Evolutionary conservation across 2,888 invertebrate species (phyloP).

Genomic region (Chalcosyrphus nemorum): DNA sequence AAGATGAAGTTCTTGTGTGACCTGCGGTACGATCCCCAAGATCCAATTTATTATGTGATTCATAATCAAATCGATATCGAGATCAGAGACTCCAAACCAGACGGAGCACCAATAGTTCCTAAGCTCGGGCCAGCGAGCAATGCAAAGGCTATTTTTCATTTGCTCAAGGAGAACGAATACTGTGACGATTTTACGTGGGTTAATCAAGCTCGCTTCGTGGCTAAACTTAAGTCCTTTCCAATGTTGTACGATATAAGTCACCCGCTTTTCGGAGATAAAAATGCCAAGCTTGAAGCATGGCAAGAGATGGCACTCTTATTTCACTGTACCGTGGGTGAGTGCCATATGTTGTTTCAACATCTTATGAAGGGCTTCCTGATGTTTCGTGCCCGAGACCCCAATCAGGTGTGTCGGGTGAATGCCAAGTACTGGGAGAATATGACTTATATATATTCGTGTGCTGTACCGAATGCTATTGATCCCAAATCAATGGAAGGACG

Average conservation of each 20-base stretch:
- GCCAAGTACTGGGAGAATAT: constrained; percentile 66
- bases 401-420: constrained; percentile 49
- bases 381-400: constrained; percentile 51
- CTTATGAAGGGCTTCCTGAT: constrained; percentile 55
- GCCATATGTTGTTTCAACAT: constrained; percentile 64
- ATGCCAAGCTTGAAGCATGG: constrained; percentile 58
- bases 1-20: constrained; percentile 43
- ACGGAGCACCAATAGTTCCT: not conserved
- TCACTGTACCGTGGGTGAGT: constrained; percentile 60
- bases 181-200: constrained; percentile 58
- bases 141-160: constrained; percentile 41
- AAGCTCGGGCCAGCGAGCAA: constrained; percentile 28
- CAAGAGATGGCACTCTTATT: constrained; percentile 59
- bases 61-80: constrained; percentile 31
- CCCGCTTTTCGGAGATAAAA: constrained; percentile 37
- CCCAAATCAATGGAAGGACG: constrained; percentile 38
- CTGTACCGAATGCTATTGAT: constrained; percentile 50
- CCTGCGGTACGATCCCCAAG: constrained; percentile 28
- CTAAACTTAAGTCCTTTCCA: constrained; percentile 54
- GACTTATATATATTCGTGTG: constrained; percentile 58
- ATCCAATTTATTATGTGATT: constrained; percentile 56
- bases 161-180: constrained; percentile 58
- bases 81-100: not conserved
- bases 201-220: constrained; percentile 49
- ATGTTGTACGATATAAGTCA: constrained; percentile 49